These are phyloP conservation scores for Mystacornis crossleyi DNA, from an alignment of 2,113 vertebrate genomes.

Conservation along the genomic window DNA sequence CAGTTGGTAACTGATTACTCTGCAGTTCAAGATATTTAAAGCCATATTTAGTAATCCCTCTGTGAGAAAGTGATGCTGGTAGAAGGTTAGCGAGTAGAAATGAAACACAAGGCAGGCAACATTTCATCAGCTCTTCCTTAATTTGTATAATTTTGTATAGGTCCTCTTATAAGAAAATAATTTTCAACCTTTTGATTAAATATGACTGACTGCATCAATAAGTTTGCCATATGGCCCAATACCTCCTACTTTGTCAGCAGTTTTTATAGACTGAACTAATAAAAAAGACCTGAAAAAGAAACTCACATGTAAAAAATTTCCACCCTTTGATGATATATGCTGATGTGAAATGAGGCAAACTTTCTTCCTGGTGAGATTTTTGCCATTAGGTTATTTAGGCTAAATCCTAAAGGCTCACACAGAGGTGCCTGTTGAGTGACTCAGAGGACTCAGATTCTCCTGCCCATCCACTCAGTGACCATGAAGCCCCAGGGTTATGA, in stretches of 20 bases:
- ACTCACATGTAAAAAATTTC: fast-evolving
- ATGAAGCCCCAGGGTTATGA: not conserved
- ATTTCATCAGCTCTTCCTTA: not conserved
- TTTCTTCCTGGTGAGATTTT: not conserved
- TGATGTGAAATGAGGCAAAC: not conserved
- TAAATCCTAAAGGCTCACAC: not conserved
- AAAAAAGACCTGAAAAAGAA: not conserved
- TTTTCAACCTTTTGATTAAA: not conserved
- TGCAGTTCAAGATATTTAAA: not conserved
- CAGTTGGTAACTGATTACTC: not conserved
- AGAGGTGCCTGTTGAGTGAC: not conserved
- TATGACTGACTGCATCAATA: not conserved
- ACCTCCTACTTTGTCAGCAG: not conserved
- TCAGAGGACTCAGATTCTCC: too few species aligned
- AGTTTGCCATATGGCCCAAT: not conserved
- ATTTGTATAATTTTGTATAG: not conserved
- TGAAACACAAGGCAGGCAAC: not conserved
- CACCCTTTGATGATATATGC: not conserved
- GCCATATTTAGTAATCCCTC: not conserved
- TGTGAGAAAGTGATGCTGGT: not conserved
- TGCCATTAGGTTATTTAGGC: not conserved
- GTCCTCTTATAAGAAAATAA: not conserved
- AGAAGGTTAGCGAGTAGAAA: not conserved
- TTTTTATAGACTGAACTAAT: not conserved
- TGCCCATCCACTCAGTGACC: fast-evolving